phyloP scores from a whole-genome alignment of 2,797 vertebrate species.

The Fratercula arctica region DNA sequence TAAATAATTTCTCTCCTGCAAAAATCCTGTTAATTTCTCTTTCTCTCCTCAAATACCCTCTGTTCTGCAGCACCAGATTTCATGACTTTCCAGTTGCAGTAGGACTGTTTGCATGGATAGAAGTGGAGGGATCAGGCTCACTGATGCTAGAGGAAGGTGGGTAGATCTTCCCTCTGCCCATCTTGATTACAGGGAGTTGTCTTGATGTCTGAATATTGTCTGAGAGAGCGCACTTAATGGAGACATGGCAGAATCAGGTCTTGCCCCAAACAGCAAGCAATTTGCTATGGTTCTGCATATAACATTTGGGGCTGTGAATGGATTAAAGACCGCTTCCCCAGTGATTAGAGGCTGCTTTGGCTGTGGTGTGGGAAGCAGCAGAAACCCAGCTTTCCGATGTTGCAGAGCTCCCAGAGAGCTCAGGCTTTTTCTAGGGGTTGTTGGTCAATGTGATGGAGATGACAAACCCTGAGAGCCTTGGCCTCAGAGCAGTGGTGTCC shows the following conservation, averaged over 20 bases:
- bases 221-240: not conserved
- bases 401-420: not conserved
- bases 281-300: fast-evolving
- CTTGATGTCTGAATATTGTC: not conserved
- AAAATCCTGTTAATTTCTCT: constrained; percentile 3
- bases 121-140: constrained; percentile 37
- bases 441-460: not conserved
- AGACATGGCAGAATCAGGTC: not conserved
- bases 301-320: fast-evolving
- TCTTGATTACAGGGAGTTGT: not conserved
- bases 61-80: constrained; percentile 33
- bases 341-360: not conserved
- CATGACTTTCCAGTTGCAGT: constrained; percentile 15
- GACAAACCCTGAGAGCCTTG: not conserved
- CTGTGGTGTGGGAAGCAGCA: not conserved
- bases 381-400: not conserved
- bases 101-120: constrained; percentile 35
- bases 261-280: not conserved
- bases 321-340: not conserved
- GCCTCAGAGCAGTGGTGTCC: not conserved
- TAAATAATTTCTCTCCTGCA: not conserved
- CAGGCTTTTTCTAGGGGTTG: not conserved
- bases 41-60: constrained; percentile 28
- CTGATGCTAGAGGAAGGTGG: constrained; percentile 49
- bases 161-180: constrained; percentile 23